Evolutionary conservation across 2,888 invertebrate species (phyloP), one percentile per base, ranked within the genome.

Genomic region (Terebella lapidaria): DNA sequence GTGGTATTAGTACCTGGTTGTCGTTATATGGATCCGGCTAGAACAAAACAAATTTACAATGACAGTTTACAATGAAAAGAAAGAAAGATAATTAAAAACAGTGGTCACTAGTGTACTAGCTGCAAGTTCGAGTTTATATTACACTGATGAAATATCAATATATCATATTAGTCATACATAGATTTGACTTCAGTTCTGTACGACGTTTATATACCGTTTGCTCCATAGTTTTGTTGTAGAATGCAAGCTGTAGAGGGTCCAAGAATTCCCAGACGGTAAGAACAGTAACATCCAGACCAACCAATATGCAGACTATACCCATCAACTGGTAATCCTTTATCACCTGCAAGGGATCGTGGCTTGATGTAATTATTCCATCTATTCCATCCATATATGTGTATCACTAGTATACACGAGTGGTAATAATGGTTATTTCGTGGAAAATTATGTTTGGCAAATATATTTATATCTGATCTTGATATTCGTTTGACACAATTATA

Each of bases 251-350:
- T 10, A 69, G 58, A 2, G 72, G 71, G 56, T 70, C 67, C 25
- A 66, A 45, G 4, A 68, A 24, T 54, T 67, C 65, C 72, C 72
- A 72, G 10, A 62, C 61, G 1, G 62, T 56, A n/a, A 72, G 59
- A 5, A 70, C 63, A 4, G 64, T 20, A n/a, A 67, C 60, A 53
- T 69, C 70, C 26, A 70, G 52, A 2, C 57, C 61, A 1, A 71
- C 67, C n/a, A 71, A 61, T 1, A 63, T 61, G 20, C 59, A 62
- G 3, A 72, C 70, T 54, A 72, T 68, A 1, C 60, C 66, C 52
- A 72, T 60, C 59, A 72, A 59, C 58, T 69, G 64, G 53, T 54
- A 61, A 58, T 71, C 67, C 54, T 70, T 70, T 18, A 72, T 65
- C 20, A 69, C 66, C 72, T 72, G 62, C 10, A 64, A 60, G 5